Conservation (phyloP, 2,888 invertebrate species). For the Branchinecta sandiegonensis region DNA sequence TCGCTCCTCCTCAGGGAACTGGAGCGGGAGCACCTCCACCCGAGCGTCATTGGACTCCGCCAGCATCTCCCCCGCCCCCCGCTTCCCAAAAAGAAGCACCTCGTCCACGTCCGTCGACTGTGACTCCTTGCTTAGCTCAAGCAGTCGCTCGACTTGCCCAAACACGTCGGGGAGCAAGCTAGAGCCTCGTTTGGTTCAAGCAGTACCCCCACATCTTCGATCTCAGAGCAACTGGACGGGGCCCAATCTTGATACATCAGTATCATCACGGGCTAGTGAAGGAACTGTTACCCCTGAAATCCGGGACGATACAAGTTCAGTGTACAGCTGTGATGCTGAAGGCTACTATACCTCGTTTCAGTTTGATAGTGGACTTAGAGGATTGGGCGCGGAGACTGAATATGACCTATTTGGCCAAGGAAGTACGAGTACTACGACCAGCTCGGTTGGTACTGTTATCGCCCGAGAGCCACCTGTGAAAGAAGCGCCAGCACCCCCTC, state of each 20-base stretch:
- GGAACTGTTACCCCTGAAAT: constrained; percentile 64
- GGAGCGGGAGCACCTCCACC: constrained; percentile 84
- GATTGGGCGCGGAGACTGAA: constrained; percentile 67
- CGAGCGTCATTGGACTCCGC: constrained; percentile 66
- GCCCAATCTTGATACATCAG: constrained; percentile 7
- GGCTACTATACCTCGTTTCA: constrained; percentile 97
- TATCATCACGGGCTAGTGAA: constrained; percentile 25
- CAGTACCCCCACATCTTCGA: not conserved
- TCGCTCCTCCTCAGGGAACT: constrained; percentile 82
- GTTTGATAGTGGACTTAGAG: constrained; percentile 79
- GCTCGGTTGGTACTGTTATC: constrained; percentile 68
- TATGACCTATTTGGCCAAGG: constrained; percentile 83
- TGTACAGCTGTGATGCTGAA: constrained; percentile 90
- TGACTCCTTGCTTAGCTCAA: constrained; percentile 58
- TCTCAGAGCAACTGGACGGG: not conserved
- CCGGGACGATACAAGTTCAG: constrained; percentile 63
- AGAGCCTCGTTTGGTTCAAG: not conserved
- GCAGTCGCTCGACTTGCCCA: not conserved
- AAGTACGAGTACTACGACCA: constrained; percentile 76
- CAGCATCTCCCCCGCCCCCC: constrained; percentile 24
- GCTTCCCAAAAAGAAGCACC: constrained; percentile 48
- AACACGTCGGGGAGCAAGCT: not conserved
- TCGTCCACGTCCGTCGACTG: constrained; percentile 37
- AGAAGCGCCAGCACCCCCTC: constrained; percentile 59
- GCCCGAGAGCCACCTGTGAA: constrained; percentile 21